Conservation (phyloP, 2,888 invertebrate genomes). For the Andrena fulva region DNA sequence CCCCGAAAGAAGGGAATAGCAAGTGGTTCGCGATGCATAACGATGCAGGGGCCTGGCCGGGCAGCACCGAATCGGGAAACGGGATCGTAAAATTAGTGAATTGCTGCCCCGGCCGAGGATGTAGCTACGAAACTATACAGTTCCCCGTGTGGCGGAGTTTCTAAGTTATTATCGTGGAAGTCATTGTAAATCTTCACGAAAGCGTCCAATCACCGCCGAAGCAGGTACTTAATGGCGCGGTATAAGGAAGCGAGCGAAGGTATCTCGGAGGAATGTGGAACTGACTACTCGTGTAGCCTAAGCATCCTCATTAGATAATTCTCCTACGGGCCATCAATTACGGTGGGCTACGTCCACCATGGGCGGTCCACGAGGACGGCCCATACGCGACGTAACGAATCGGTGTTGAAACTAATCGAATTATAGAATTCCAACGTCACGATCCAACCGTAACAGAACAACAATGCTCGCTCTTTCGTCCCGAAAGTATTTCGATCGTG, state of each 20-base stretch:
- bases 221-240: slow-evolving; percentile 37
- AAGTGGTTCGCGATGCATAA: background rate
- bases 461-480: no score
- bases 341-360: slow-evolving; percentile 41
- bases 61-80: slow-evolving; percentile 6
- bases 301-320: slow-evolving; percentile 71
- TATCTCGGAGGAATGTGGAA: slow-evolving; percentile 59
- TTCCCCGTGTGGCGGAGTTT: slow-evolving; percentile 1
- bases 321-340: slow-evolving; percentile 61
- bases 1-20: background rate
- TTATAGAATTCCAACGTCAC: slow-evolving; percentile 55
- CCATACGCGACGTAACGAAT: slow-evolving; percentile 43
- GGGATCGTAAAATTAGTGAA: slow-evolving; percentile 35
- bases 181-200: slow-evolving; percentile 53
- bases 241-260: slow-evolving; percentile 52
- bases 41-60: background rate
- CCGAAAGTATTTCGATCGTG: background rate
- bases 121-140: slow-evolving; percentile 12
- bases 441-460: no score
- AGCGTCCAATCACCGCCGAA: slow-evolving; percentile 8
- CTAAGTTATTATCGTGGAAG: slow-evolving; percentile 31
- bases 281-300: slow-evolving; percentile 55
- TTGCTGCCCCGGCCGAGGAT: slow-evolving; percentile 8
- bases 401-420: slow-evolving; percentile 61
- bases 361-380: slow-evolving; percentile 64